Evolutionary conservation across 2,888 invertebrate species (phyloP).

Genomic region (Philaethria dido): DNA sequence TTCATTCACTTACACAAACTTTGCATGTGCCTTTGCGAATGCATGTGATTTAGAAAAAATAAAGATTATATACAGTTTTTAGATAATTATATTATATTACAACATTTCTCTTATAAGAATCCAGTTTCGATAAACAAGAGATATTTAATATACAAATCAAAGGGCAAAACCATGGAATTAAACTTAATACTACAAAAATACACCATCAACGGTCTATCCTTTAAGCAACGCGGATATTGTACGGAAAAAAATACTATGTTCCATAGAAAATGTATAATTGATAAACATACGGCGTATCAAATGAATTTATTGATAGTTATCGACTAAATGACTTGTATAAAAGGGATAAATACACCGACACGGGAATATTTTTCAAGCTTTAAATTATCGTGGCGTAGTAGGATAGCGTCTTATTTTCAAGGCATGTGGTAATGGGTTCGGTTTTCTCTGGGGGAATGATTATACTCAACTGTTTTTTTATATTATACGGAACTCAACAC

Average conservation of each 20-base stretch:
- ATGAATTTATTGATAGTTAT: constrained; percentile 48
- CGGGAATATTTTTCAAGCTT: constrained; percentile 39
- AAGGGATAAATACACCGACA: constrained; percentile 44
- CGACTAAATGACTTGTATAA: constrained; percentile 32
- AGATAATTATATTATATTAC: too few relatives aligned
- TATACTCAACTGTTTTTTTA: too few relatives aligned
- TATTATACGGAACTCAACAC: too few relatives aligned
- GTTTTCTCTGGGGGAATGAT: too few relatives aligned
- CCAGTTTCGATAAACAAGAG: too few relatives aligned
- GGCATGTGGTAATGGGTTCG: too few relatives aligned
- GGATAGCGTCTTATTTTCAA: too few relatives aligned
- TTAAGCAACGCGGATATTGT: constrained; percentile 35
- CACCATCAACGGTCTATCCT: constrained; percentile 15
- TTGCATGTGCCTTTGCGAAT: too few relatives aligned
- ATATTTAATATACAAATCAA: neutral
- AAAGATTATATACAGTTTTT: too few relatives aligned
- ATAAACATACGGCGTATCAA: constrained; percentile 47
- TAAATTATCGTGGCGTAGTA: neutral
- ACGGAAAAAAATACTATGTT: constrained; percentile 38
- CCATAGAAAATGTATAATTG: constrained; percentile 53
- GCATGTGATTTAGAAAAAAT: too few relatives aligned
- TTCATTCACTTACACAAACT: too few relatives aligned
- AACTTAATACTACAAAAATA: neutral
- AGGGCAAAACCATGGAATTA: neutral
- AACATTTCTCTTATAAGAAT: too few relatives aligned